These are phyloP conservation scores for Salminus brasiliensis DNA, from an alignment of 2,113 vertebrate species.

Conservation along the genomic window DNA sequence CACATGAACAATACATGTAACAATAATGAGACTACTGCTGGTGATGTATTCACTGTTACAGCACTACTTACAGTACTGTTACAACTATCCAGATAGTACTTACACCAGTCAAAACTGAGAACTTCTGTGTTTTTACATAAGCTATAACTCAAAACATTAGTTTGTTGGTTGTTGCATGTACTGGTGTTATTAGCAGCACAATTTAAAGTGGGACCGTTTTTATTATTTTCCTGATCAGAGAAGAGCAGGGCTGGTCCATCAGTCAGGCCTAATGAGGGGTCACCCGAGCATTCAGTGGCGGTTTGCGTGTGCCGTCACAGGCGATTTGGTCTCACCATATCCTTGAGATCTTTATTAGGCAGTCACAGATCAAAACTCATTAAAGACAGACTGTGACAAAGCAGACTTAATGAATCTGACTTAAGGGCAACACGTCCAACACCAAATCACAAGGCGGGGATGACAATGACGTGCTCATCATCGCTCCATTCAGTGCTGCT, in stretches of 20 bases:
- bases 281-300: slow-evolving; percentile 50
- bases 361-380: slow-evolving; percentile 61
- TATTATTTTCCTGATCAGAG: background rate
- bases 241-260: slow-evolving; percentile 41
- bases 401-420: slow-evolving; percentile 56
- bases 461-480: background rate
- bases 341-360: slow-evolving; percentile 58
- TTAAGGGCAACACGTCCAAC: slow-evolving; percentile 41
- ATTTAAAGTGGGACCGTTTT: too few relatives aligned
- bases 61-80: too few relatives aligned
- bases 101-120: too few relatives aligned
- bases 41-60: too few relatives aligned
- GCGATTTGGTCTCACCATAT: slow-evolving; percentile 53
- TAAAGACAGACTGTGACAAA: slow-evolving; percentile 45
- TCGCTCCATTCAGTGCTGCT: background rate
- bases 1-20: too few relatives aligned
- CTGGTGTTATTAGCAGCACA: too few relatives aligned
- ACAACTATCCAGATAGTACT: too few relatives aligned
- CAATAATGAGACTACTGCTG: too few relatives aligned
- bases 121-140: too few relatives aligned
- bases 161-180: too few relatives aligned
- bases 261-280: slow-evolving; percentile 61
- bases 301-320: slow-evolving; percentile 53
- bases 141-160: too few relatives aligned
- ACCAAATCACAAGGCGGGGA: background rate